Evolutionary conservation across 2,888 invertebrate species (phyloP).

Genomic region (Vannuccia rotundouncinata): DNA sequence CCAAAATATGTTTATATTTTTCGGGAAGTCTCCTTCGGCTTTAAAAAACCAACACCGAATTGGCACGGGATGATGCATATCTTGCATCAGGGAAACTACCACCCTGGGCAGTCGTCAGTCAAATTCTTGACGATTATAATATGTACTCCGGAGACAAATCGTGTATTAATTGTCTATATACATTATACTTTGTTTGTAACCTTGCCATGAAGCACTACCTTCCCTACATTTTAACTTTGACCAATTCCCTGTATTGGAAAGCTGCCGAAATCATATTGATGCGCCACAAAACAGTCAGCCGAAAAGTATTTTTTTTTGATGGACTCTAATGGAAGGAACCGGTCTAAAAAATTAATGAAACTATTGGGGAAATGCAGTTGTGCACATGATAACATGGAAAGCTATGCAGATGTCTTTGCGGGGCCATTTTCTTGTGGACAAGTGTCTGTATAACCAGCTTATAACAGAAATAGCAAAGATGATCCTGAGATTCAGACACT

Average conservation of each 20-base stretch:
- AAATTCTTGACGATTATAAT: too few species aligned
- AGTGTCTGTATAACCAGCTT: not conserved
- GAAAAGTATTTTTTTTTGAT: not conserved
- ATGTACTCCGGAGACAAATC: not conserved
- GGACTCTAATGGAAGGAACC: not conserved
- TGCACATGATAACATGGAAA: not conserved
- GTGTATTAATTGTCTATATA: not conserved
- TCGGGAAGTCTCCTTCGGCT: too few species aligned
- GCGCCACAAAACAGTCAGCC: not conserved
- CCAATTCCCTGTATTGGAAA: not conserved
- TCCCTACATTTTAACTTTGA: not conserved
- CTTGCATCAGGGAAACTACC: too few species aligned
- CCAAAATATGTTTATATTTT: too few species aligned
- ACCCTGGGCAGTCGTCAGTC: too few species aligned
- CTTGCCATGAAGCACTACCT: not conserved
- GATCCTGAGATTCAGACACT: not conserved
- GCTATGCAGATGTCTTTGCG: not conserved
- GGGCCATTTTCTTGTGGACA: not conserved
- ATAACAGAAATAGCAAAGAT: not conserved
- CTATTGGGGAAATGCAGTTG: not conserved
- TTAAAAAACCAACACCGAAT: too few species aligned
- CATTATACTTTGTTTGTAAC: not conserved
- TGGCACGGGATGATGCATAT: too few species aligned
- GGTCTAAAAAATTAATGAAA: not conserved
- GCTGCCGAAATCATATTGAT: not conserved